These are phyloP conservation scores for Leiothrix lutea DNA, from an alignment of 2,113 vertebrate genomes.

Conservation along the genomic window DNA sequence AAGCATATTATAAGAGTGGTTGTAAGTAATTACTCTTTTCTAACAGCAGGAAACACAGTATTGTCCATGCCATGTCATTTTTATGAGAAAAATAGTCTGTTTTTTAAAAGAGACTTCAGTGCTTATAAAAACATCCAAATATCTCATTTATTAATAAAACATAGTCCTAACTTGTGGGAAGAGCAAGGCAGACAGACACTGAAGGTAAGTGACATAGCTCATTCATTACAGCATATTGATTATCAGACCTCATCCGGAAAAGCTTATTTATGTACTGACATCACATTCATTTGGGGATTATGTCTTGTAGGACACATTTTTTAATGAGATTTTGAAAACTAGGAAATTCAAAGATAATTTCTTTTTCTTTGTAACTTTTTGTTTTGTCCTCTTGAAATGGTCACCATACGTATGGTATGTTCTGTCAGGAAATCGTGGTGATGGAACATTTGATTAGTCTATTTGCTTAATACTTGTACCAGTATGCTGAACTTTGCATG, in stretches of 20 bases:
- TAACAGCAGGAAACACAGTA: slow-evolving; percentile 54
- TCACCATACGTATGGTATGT: not conserved
- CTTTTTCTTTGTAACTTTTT: not conserved
- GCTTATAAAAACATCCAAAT: slow-evolving; percentile 14
- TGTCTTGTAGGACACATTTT: not conserved
- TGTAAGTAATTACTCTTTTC: slow-evolving; percentile 73
- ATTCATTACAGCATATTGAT: not conserved
- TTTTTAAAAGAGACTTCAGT: slow-evolving; percentile 18
- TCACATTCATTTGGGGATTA: not conserved
- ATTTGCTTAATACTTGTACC: not conserved
- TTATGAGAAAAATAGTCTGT: slow-evolving; percentile 51
- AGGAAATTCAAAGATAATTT: not conserved
- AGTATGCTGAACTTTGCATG: not conserved
- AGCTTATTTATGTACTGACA: not conserved
- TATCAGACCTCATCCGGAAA: not conserved
- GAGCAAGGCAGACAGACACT: not conserved
- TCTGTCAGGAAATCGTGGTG: not conserved
- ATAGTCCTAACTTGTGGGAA: not conserved
- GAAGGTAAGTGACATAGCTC: not conserved
- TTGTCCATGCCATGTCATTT: slow-evolving; percentile 62
- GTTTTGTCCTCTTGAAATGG: not conserved
- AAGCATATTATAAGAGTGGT: slow-evolving; percentile 61
- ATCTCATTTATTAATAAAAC: slow-evolving; percentile 28
- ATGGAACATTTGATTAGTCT: not conserved
- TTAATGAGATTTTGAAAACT: not conserved